Conservation (phyloP, 2,797 vertebrate species). For the Zonotrichia albicollis region DNA sequence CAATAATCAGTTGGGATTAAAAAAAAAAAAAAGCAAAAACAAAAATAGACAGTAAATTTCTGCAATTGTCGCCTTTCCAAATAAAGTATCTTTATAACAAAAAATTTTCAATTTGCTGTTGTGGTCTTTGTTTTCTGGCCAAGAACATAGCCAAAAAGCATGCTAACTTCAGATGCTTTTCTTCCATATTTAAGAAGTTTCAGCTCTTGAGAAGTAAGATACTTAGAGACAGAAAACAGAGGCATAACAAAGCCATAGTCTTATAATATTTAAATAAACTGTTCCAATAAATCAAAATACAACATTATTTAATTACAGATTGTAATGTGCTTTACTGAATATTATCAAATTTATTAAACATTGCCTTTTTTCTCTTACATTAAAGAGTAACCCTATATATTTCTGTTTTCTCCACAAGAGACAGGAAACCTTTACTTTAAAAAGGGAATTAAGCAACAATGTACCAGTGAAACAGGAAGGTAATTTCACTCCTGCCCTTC, state of each 20-base stretch:
- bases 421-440: neutral
- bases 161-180: neutral
- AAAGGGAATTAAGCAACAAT: neutral
- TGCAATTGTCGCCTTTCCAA: neutral
- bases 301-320: neutral
- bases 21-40: neutral
- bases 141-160: neutral
- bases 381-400: neutral
- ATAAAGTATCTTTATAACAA: neutral
- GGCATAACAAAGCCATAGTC: neutral
- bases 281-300: neutral
- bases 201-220: neutral
- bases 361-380: neutral
- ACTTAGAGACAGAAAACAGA: neutral
- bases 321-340: neutral
- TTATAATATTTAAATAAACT: neutral
- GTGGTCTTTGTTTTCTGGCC: neutral
- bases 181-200: neutral
- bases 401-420: neutral
- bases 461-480: neutral
- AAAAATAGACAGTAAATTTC: neutral
- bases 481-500: neutral
- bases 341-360: neutral
- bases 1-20: neutral
- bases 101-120: neutral